Percentiles rank a stretch among this genome's conserved stretches.
Conservation (phyloP, 2,113 vertebrate genomes). For the Melospiza melodia region DNA sequence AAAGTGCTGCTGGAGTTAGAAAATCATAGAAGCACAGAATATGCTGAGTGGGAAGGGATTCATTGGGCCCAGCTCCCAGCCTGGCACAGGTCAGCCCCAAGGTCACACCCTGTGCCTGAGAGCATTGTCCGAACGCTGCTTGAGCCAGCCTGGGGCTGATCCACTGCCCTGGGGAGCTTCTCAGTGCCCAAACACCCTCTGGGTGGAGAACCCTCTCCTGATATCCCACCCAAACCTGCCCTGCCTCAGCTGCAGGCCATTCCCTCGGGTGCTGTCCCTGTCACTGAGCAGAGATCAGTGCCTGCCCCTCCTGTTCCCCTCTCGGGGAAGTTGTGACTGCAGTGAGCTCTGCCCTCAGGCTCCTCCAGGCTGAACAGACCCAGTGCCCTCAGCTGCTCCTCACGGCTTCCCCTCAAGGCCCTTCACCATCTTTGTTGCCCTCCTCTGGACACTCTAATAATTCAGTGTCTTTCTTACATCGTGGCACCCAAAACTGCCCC, state of each 20-base stretch:
- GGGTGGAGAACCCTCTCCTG: accelerated
- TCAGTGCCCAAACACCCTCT: not conserved
- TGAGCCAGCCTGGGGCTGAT: not conserved
- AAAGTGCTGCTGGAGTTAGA: not conserved
- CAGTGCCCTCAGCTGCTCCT: not conserved
- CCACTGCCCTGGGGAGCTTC: not conserved
- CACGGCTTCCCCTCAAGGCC: accelerated
- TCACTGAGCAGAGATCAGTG: no score
- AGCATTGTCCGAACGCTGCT: accelerated
- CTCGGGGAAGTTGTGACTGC: not conserved
- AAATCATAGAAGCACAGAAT: not conserved
- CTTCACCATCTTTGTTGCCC: not conserved
- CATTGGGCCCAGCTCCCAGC: not conserved
- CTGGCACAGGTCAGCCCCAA: no score
- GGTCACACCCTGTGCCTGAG: not conserved
- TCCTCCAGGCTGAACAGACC: not conserved
- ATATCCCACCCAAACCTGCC: not conserved
- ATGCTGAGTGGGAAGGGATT: not conserved
- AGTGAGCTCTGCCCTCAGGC: not conserved
- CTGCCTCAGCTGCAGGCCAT: not conserved
- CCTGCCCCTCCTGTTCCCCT: no score
- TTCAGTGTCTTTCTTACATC: accelerated
- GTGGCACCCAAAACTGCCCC: not conserved
- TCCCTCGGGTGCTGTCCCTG: no score
- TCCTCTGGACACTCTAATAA: not conserved